phyloP scores from a whole-genome alignment of 2,888 invertebrate species.

The Prosapia bicincta region DNA sequence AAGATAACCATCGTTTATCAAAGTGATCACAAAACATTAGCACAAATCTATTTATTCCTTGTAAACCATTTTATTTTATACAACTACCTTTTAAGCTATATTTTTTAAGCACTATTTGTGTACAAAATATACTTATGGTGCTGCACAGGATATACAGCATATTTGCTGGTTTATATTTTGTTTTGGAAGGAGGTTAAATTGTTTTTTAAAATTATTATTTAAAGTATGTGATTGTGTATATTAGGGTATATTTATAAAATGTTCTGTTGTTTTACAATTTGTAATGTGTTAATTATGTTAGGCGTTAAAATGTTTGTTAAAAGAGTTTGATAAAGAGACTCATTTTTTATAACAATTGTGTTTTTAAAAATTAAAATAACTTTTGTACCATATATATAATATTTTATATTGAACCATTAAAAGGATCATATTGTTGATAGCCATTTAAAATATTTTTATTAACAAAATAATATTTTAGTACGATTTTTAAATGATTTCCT shows the following conservation, averaged over 20 bases:
- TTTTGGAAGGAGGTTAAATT: not conserved
- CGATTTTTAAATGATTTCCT: too few relatives aligned
- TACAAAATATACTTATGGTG: not conserved
- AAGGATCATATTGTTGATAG: too few relatives aligned
- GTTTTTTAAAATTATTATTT: not conserved
- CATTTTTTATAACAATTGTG: too few relatives aligned
- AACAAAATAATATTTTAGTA: too few relatives aligned
- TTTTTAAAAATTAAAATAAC: too few relatives aligned
- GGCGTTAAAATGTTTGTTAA: too few relatives aligned
- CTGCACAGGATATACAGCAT: not conserved
- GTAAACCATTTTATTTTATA: not conserved
- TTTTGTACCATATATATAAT: too few relatives aligned
- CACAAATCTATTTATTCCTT: not conserved
- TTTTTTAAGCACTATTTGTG: not conserved
- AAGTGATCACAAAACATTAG: not conserved
- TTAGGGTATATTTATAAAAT: not conserved
- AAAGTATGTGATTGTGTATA: not conserved
- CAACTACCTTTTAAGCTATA: not conserved
- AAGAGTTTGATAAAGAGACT: too few relatives aligned
- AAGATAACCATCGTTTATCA: slow-evolving; percentile 16
- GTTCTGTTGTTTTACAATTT: not conserved
- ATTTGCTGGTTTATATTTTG: not conserved
- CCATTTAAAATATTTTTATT: too few relatives aligned
- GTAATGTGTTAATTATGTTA: not conserved
- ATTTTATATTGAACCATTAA: too few relatives aligned